Percentiles rank a stretch among this genome's conserved stretches.
phyloP scores from a whole-genome alignment of 2,888 invertebrate genomes.

The Pedicia rivosa region DNA sequence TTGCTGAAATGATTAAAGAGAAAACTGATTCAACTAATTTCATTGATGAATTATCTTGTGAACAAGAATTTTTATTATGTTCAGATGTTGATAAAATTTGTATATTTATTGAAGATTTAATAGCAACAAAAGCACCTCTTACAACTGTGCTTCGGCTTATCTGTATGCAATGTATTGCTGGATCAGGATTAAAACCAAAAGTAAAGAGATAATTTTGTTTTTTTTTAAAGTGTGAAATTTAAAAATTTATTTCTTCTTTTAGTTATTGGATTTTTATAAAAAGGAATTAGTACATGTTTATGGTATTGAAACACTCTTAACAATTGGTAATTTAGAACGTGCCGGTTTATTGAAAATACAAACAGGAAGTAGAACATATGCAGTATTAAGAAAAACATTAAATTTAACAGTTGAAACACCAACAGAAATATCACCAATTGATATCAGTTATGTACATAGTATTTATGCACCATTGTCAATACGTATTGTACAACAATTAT shows the following conservation, averaged over 20 bases:
- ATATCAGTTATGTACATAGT: conserved; percentile 83
- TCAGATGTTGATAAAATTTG: conserved; percentile 81
- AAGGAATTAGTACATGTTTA: conserved; percentile 68
- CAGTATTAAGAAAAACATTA: conserved; percentile 63
- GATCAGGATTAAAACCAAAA: conserved; percentile 84
- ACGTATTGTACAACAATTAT: conserved; percentile 65
- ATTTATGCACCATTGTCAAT: conserved; percentile 89
- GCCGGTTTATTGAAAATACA: conserved; percentile 66
- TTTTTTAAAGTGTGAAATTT: neutral
- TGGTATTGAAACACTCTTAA: conserved; percentile 68
- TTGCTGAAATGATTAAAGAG: conserved; percentile 88
- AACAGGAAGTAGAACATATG: conserved; percentile 53
- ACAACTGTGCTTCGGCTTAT: conserved; percentile 75
- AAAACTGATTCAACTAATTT: conserved; percentile 57
- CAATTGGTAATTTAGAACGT: conserved; percentile 73
- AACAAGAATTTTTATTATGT: conserved; percentile 86
- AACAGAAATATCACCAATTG: conserved; percentile 64
- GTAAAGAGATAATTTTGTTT: conserved; percentile 26
- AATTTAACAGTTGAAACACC: conserved; percentile 79
- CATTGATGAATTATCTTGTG: conserved; percentile 61
- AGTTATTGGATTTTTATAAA: conserved; percentile 46
- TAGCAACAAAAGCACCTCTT: conserved; percentile 68
- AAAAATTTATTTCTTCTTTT: conserved; percentile 4
- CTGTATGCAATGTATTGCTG: conserved; percentile 83
- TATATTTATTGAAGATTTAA: conserved; percentile 81